phyloP scores from a whole-genome alignment of 2,888 invertebrate genomes.

The Epirrhoe alternata region DNA sequence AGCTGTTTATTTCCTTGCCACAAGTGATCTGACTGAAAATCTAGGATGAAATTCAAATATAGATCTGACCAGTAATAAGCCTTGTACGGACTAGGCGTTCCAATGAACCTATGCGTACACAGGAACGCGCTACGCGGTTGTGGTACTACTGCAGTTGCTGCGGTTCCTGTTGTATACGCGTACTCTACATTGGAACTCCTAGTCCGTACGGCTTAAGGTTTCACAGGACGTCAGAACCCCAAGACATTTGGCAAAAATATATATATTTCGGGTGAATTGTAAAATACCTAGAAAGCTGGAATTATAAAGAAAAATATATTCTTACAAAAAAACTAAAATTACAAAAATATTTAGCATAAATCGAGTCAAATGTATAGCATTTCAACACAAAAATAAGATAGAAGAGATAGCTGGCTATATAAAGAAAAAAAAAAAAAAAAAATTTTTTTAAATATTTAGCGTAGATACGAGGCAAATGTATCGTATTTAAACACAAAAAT shows the following conservation, averaged over 20 bases:
- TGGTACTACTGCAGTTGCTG: too few relatives aligned
- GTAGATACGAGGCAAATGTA: too few relatives aligned
- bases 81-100: too few relatives aligned
- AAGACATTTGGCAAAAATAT: not conserved
- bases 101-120: too few relatives aligned
- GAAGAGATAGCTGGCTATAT: too few relatives aligned
- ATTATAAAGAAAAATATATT: constrained; percentile 8
- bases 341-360: constrained; percentile 7
- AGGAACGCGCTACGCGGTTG: too few relatives aligned
- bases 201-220: not conserved
- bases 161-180: too few relatives aligned
- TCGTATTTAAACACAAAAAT: too few relatives aligned
- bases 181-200: too few relatives aligned
- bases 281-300: constrained; percentile 15
- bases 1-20: not conserved
- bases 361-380: constrained; percentile 2
- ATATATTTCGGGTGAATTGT: not conserved
- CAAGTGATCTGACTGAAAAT: not conserved
- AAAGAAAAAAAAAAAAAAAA: too few relatives aligned
- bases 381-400: too few relatives aligned
- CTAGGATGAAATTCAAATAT: not conserved
- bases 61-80: not conserved
- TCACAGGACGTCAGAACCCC: not conserved
- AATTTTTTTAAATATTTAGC: too few relatives aligned
- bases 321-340: constrained; percentile 2